phyloP scores from a whole-genome alignment of 2,113 vertebrate genomes.

The Lampris incognitus region DNA sequence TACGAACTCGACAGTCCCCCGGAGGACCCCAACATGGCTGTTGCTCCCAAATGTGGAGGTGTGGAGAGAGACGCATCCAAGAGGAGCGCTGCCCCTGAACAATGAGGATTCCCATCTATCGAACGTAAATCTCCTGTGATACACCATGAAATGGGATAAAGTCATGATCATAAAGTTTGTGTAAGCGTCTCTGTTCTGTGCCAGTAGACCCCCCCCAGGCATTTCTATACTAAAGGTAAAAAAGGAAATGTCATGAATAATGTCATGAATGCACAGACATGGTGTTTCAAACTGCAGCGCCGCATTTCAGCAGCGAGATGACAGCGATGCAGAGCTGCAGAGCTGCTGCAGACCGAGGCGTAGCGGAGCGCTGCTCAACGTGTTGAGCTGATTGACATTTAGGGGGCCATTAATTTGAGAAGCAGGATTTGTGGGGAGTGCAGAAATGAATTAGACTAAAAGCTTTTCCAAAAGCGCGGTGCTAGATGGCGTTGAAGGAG shows the following conservation, averaged over 20 bases:
- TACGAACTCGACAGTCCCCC: conserved; percentile 11
- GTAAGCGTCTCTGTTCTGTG: conserved; percentile 55
- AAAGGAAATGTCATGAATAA: conserved; percentile 68
- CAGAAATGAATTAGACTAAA: conserved; percentile 78
- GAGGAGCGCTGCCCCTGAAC: background rate
- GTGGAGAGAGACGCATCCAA: conserved; percentile 26
- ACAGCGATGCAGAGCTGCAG: conserved; percentile 65
- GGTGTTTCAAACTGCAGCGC: conserved; percentile 70
- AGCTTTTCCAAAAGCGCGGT: conserved; percentile 70
- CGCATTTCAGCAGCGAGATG: conserved; percentile 66
- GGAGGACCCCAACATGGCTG: background rate
- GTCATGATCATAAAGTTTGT: conserved; percentile 65
- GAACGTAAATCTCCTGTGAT: conserved; percentile 44
- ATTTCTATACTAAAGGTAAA: conserved; percentile 38
- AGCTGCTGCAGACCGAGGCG: conserved; percentile 69
- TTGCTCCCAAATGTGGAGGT: background rate
- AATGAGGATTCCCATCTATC: conserved; percentile 56
- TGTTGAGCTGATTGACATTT: conserved; percentile 72
- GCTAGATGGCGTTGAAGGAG: conserved; percentile 58
- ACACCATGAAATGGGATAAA: conserved; percentile 57
- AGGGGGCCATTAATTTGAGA: conserved; percentile 75
- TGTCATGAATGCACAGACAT: conserved; percentile 65
- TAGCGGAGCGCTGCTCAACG: conserved; percentile 73
- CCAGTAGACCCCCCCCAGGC: conserved; percentile 27
- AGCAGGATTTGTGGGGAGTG: conserved; percentile 67